A percentile compares a stretch with the other conserved stretches of the same genome.
These are phyloP conservation scores for Ornithoptera priamus DNA, from an alignment of 2,888 invertebrate species.

Conservation along the genomic window DNA sequence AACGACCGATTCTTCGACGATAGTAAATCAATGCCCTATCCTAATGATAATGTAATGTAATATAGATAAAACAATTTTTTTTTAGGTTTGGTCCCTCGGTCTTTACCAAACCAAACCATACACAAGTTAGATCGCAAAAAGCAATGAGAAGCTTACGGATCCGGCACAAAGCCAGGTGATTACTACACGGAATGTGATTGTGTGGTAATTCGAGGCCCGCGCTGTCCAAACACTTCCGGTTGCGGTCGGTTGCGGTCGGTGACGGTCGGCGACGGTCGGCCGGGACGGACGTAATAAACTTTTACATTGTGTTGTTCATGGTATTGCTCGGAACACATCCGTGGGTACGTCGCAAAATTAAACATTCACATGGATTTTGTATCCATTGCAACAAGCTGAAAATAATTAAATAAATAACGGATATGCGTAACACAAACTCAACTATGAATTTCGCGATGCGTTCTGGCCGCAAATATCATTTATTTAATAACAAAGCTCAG, in stretches of 20 bases:
- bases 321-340: slow-evolving; percentile 1
- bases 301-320: slow-evolving; percentile 18
- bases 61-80: no score
- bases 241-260: neutral
- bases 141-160: slow-evolving; percentile 11
- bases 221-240: slow-evolving; percentile 33
- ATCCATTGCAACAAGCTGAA: neutral
- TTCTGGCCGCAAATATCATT: neutral
- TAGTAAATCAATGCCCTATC: neutral
- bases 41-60: neutral
- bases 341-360: neutral
- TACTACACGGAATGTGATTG: slow-evolving; percentile 33
- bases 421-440: neutral
- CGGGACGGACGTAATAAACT: slow-evolving; percentile 7
- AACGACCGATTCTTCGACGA: neutral
- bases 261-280: no score
- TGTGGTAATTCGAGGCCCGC: slow-evolving; percentile 33
- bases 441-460: neutral
- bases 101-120: neutral
- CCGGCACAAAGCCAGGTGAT: slow-evolving; percentile 3
- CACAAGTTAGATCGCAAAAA: neutral
- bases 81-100: neutral
- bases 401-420: neutral
- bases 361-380: neutral
- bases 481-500: neutral